These are phyloP conservation scores for Misgurnus mizolepis DNA, from an alignment of 2,113 vertebrate genomes.

Conservation along the genomic window DNA sequence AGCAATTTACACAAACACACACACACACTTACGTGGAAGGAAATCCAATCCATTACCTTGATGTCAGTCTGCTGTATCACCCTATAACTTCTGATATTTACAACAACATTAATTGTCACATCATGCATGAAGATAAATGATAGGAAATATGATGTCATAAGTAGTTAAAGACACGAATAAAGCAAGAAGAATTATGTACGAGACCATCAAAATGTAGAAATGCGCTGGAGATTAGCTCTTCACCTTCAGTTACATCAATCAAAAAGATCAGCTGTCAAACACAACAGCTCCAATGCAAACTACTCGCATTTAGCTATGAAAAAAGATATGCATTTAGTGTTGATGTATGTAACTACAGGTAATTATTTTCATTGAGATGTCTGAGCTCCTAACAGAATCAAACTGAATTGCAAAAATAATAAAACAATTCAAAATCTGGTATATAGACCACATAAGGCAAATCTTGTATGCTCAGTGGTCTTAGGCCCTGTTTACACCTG, in stretches of 20 bases:
- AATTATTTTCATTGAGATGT: too few relatives aligned
- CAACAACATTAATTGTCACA: conserved; percentile 7
- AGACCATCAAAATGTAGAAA: not conserved
- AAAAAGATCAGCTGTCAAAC: too few relatives aligned
- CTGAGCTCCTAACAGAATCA: too few relatives aligned
- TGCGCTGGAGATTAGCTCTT: too few relatives aligned
- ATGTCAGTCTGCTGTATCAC: not conserved
- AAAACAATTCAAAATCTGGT: not conserved
- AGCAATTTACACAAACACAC: conserved; percentile 37
- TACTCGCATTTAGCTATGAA: too few relatives aligned
- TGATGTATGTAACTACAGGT: too few relatives aligned
- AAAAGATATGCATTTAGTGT: too few relatives aligned
- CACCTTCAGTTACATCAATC: too few relatives aligned
- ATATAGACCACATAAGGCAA: conserved; percentile 61
- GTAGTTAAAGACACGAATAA: conserved; percentile 21
- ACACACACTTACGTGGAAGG: not conserved
- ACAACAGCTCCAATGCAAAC: too few relatives aligned
- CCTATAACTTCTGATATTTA: conserved; percentile 27
- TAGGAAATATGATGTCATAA: conserved; percentile 39
- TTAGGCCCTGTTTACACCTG: not conserved
- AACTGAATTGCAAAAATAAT: too few relatives aligned
- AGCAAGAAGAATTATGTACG: conserved; percentile 1
- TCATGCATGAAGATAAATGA: conserved; percentile 41
- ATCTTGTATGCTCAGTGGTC: conserved; percentile 50
- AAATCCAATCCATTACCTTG: conserved; percentile 26